Percentiles rank a stretch among this genome's conserved stretches.
Conservation (phyloP, 1,140 invertebrate genomes). For the Solenopsis invicta region DNA sequence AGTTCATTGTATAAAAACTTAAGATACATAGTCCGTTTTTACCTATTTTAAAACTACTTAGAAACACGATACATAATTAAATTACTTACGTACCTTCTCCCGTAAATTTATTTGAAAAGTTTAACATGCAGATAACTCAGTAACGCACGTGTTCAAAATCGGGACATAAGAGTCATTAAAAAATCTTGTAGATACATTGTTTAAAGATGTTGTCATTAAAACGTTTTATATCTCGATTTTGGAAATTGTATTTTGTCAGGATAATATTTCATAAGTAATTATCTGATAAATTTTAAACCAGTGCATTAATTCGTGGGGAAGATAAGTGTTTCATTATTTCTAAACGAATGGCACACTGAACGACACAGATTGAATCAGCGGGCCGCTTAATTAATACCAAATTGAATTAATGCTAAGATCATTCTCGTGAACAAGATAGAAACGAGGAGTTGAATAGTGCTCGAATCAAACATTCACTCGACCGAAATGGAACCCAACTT, state of each 20-base stretch:
- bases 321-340: slow-evolving; percentile 16
- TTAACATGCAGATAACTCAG: not conserved
- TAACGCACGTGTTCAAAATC: no score
- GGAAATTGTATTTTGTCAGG: no score
- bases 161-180: no score
- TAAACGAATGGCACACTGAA: not conserved
- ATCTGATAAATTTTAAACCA: not conserved
- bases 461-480: slow-evolving; percentile 74
- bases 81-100: not conserved
- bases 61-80: not conserved
- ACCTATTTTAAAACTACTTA: not conserved
- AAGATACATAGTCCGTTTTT: not conserved
- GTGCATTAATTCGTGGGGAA: not conserved
- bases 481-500: slow-evolving; percentile 66
- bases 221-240: no score
- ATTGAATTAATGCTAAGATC: slow-evolving; percentile 73
- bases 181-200: no score
- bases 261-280: not conserved
- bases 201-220: no score
- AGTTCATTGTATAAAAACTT: not conserved
- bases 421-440: slow-evolving; percentile 14
- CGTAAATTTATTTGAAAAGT: not conserved
- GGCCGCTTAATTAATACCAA: slow-evolving; percentile 68
- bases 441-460: slow-evolving; percentile 59
- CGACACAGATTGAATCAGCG: slow-evolving; percentile 64